Percentiles rank a stretch among this genome's conserved stretches.
phyloP scores from a whole-genome alignment of 1,140 invertebrate genomes.

The Drosophila leontia region DNA sequence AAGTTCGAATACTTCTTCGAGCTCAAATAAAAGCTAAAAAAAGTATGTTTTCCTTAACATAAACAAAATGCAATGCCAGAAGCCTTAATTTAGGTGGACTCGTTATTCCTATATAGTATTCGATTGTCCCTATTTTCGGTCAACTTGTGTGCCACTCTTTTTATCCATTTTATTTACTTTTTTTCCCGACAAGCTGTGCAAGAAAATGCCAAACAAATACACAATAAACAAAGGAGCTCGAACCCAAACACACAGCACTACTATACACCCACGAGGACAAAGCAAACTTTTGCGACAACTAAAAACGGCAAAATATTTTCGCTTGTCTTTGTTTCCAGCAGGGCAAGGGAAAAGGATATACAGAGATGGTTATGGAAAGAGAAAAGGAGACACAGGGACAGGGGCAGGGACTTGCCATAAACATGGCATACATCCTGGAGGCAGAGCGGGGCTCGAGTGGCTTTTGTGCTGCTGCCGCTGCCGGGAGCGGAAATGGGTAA shows the following conservation, averaged over 20 bases:
- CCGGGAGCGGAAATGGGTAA: constrained; percentile 81
- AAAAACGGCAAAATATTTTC: constrained; percentile 80
- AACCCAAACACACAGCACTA: constrained; percentile 37
- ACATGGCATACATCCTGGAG: constrained; percentile 80
- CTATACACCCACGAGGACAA: constrained; percentile 22
- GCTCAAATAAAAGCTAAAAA: not conserved
- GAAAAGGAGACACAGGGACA: not conserved
- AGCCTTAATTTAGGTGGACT: constrained; percentile 8
- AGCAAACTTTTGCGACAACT: constrained; percentile 79
- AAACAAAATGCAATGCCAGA: constrained; percentile 17
- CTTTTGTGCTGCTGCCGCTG: constrained; percentile 79
- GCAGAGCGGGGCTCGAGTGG: constrained; percentile 63
- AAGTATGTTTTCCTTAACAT: not conserved
- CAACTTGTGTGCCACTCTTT: constrained; percentile 46
- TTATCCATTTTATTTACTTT: constrained; percentile 8
- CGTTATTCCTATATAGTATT: constrained; percentile 6
- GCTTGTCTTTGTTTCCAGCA: constrained; percentile 63
- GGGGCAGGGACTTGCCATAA: constrained; percentile 53
- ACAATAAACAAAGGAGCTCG: constrained; percentile 71
- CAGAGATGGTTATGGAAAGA: constrained; percentile 1
- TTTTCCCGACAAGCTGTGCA: constrained; percentile 61
- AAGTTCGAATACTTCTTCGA: too few relatives aligned
- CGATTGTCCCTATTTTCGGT: constrained; percentile 55
- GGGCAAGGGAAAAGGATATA: not conserved
- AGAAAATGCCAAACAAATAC: constrained; percentile 73